Conservation (phyloP, 2,113 vertebrate genomes). For the Mixornis gularis region DNA sequence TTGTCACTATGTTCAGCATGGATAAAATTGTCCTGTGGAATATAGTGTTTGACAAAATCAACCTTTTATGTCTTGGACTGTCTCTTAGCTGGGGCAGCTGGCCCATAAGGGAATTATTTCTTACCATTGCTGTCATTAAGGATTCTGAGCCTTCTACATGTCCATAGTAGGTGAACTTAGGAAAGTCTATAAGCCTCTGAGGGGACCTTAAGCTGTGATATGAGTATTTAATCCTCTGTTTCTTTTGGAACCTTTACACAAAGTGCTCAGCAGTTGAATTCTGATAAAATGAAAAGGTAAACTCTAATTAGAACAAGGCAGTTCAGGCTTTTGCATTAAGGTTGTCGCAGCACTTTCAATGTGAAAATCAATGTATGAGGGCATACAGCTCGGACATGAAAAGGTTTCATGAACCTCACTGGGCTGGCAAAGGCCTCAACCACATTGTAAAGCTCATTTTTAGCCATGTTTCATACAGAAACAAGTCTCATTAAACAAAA, state of each 20-base stretch:
- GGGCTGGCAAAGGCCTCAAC: neutral
- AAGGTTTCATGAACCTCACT: neutral
- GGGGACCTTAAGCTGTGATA: neutral
- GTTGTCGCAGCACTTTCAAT: constrained; percentile 35
- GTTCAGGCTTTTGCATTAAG: constrained; percentile 18
- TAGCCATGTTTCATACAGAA: neutral
- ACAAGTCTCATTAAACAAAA: neutral
- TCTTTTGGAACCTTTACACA: constrained; percentile 31
- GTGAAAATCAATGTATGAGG: neutral
- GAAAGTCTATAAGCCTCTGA: constrained; percentile 55
- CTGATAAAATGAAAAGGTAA: constrained; percentile 60
- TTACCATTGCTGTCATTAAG: neutral
- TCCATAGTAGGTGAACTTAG: neutral
- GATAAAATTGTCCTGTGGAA: constrained; percentile 3
- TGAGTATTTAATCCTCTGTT: constrained; percentile 36
- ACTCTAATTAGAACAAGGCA: constrained; percentile 24
- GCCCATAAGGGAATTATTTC: neutral
- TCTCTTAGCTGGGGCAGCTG: neutral
- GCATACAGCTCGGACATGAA: neutral
- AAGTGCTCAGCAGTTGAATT: constrained; percentile 49
- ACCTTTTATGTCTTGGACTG: neutral
- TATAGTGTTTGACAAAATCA: neutral
- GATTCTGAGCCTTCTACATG: neutral
- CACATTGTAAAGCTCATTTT: neutral
- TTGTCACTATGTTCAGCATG: constrained; percentile 1